Conservation (phyloP, 2,888 invertebrate genomes). For the Girardia tigrina region DNA sequence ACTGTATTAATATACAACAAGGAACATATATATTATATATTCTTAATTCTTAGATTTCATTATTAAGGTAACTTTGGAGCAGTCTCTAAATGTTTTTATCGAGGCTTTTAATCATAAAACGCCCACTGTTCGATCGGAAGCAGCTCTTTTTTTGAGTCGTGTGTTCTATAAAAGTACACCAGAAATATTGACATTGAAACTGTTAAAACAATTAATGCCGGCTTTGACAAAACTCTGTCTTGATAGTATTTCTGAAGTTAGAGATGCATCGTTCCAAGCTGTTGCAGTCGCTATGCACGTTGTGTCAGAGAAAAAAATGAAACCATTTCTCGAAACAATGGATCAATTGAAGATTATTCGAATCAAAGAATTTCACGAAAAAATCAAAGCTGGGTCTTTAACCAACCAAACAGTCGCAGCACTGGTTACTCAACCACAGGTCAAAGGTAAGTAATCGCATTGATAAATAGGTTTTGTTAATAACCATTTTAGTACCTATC, state of each 20-base stretch:
- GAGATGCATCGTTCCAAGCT: constrained; percentile 81
- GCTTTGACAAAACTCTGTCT: constrained; percentile 59
- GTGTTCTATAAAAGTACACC: constrained; percentile 70
- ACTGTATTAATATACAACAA: no score
- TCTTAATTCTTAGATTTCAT: no score
- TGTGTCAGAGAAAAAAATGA: constrained; percentile 80
- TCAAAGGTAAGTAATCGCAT: no score
- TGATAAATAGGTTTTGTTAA: no score
- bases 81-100: constrained; percentile 65
- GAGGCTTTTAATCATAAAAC: constrained; percentile 62
- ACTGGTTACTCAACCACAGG: no score
- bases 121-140: constrained; percentile 51
- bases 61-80: constrained; percentile 72
- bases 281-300: constrained; percentile 82
- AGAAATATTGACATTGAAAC: constrained; percentile 66
- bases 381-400: no score
- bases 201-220: constrained; percentile 67
- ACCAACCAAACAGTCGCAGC: no score
- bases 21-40: no score
- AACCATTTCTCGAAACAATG: constrained; percentile 70
- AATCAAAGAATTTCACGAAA: constrained; percentile 78
- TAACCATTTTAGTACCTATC: no score
- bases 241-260: constrained; percentile 67
- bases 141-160: constrained; percentile 65
- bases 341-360: constrained; percentile 76